These are phyloP conservation scores for Caenorhabditis auriculariae DNA, from an alignment of 2,888 invertebrate genomes.

Conservation along the genomic window DNA sequence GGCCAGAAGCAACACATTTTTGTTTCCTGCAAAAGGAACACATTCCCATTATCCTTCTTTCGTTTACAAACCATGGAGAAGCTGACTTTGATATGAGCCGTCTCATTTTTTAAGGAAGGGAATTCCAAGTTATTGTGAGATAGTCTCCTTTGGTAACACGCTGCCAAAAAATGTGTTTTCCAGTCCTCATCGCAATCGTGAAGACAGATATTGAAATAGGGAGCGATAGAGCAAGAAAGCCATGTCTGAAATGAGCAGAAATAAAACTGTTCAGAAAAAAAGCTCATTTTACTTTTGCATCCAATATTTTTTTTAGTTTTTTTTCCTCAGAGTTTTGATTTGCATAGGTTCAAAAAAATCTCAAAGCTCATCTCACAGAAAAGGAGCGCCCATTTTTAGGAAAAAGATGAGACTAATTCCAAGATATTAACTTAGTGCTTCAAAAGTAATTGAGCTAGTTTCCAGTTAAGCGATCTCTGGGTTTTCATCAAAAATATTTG, in stretches of 20 bases:
- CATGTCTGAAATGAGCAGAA: conserved; percentile 31
- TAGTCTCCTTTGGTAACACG: conserved; percentile 25
- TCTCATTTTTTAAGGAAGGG: conserved; percentile 31
- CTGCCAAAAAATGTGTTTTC: conserved; percentile 28
- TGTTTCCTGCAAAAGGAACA: conserved; percentile 21
- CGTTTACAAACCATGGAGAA: conserved; percentile 26
- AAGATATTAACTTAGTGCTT: no score
- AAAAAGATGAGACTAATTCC: no score
- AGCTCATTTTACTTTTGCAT: no score
- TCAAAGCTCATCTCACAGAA: no score
- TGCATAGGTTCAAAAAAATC: no score
- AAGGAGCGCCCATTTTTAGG: no score
- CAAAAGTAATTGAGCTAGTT: no score
- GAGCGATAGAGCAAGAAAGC: conserved; percentile 25
- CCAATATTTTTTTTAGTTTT: no score
- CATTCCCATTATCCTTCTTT: background rate
- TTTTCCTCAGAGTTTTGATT: no score
- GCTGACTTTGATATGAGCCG: conserved; percentile 43
- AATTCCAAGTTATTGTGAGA: conserved; percentile 41
- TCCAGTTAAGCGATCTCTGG: no score
- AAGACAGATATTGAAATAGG: conserved; percentile 38
- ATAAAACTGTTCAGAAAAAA: conserved; percentile 15
- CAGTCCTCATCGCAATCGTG: conserved; percentile 31
- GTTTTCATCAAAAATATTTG: no score
- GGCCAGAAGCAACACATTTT: conserved; percentile 41